These are phyloP conservation scores for Gymnorhina tibicen DNA, from an alignment of 2,113 vertebrate species.

Conservation along the genomic window DNA sequence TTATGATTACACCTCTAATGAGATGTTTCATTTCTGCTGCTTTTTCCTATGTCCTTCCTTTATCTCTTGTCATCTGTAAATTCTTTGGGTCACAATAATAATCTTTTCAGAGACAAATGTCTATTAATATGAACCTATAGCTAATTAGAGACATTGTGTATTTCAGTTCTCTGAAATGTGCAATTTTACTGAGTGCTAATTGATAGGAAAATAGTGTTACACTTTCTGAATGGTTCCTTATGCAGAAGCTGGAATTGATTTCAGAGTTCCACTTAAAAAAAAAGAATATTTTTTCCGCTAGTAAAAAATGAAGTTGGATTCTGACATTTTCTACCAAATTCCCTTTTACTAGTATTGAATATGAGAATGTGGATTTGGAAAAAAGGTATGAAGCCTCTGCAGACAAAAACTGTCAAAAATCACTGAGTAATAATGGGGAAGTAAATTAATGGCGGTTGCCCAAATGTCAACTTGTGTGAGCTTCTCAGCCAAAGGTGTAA, in stretches of 20 bases:
- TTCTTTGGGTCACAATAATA: background rate
- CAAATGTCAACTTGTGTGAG: constrained; percentile 11
- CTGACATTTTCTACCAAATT: background rate
- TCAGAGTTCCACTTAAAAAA: background rate
- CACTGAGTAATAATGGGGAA: background rate
- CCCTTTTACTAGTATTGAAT: background rate
- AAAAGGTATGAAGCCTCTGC: background rate
- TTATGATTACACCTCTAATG: background rate
- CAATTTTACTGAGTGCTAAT: background rate
- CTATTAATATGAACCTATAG: background rate
- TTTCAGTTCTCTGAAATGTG: background rate
- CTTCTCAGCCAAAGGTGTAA: background rate
- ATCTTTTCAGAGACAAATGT: background rate
- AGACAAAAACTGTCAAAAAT: constrained; percentile 16
- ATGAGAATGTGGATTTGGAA: background rate
- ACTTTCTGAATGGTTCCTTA: background rate
- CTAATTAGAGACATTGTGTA: background rate
- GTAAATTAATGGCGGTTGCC: constrained; percentile 19
- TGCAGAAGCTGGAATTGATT: background rate
- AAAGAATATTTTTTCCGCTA: background rate
- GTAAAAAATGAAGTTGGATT: background rate
- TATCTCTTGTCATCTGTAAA: background rate
- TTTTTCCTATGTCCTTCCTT: background rate
- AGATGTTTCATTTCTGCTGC: background rate
- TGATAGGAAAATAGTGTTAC: background rate